These are phyloP conservation scores for Mergus octosetaceus DNA, from an alignment of 2,797 vertebrate species.

Conservation along the genomic window DNA sequence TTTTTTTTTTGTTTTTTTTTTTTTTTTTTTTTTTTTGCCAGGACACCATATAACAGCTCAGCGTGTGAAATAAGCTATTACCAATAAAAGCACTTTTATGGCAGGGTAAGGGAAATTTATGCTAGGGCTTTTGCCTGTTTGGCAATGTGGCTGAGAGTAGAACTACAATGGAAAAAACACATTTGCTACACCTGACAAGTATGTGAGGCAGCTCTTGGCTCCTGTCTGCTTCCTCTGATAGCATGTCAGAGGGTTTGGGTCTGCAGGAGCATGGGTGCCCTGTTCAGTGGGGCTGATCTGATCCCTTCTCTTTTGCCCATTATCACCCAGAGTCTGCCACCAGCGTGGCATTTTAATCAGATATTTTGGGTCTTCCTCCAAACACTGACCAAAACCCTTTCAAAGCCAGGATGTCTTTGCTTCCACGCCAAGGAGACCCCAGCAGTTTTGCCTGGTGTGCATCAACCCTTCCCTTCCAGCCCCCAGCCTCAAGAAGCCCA, in stretches of 20 bases:
- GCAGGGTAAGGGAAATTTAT: constrained; percentile 20
- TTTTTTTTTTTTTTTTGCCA: neutral
- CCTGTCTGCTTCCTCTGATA: neutral
- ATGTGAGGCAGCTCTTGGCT: neutral
- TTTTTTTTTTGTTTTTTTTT: neutral
- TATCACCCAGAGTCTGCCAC: neutral
- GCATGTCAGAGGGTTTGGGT: neutral
- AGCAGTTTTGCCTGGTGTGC: neutral
- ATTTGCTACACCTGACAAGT: neutral
- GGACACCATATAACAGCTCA: neutral
- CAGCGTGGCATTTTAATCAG: neutral
- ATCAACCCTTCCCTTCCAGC: neutral
- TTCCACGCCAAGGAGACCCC: neutral
- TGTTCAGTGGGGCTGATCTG: neutral
- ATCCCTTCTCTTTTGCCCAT: neutral
- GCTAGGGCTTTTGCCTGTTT: neutral
- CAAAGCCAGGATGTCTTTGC: neutral
- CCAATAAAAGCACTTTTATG: neutral
- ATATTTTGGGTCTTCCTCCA: neutral
- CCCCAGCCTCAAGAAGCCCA: neutral
- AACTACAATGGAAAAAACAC: neutral
- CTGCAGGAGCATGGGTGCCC: neutral
- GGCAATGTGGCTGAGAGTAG: neutral
- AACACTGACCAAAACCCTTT: neutral
- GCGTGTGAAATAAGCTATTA: neutral